Conservation (phyloP, 2,113 vertebrate genomes). For the Colinus virginianus region DNA sequence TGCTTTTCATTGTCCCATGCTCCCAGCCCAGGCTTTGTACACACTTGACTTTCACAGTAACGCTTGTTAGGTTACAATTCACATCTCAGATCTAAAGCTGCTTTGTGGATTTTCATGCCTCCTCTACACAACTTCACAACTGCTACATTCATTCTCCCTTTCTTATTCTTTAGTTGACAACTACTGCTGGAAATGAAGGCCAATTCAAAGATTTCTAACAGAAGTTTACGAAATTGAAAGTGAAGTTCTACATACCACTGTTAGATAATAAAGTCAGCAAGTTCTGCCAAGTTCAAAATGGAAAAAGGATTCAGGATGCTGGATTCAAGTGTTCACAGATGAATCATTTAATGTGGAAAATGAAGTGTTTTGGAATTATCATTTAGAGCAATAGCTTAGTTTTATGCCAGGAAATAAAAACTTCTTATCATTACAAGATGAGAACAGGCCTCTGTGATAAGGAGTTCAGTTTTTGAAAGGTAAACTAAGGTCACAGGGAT, state of each 20-base stretch:
- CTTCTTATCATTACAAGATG: neutral
- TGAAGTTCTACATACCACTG: neutral
- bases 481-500: neutral
- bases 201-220: neutral
- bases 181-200: rapidly evolving
- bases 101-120: neutral
- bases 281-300: neutral
- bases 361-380: neutral
- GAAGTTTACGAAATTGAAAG: neutral
- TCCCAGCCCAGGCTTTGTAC: neutral
- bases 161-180: neutral
- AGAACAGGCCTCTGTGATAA: neutral
- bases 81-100: neutral
- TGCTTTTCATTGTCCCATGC: neutral
- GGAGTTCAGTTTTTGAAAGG: neutral
- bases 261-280: neutral
- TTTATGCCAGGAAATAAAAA: conserved; percentile 14
- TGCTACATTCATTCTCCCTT: neutral
- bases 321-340: neutral
- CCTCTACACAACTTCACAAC: neutral
- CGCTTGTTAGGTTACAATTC: neutral
- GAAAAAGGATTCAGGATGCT: neutral
- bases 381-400: neutral
- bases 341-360: conserved; percentile 11
- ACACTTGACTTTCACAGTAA: neutral